Base-by-base conservation (phyloP, 2,113 vertebrate species). In the Poeciliopsis occidentalis region DNA sequence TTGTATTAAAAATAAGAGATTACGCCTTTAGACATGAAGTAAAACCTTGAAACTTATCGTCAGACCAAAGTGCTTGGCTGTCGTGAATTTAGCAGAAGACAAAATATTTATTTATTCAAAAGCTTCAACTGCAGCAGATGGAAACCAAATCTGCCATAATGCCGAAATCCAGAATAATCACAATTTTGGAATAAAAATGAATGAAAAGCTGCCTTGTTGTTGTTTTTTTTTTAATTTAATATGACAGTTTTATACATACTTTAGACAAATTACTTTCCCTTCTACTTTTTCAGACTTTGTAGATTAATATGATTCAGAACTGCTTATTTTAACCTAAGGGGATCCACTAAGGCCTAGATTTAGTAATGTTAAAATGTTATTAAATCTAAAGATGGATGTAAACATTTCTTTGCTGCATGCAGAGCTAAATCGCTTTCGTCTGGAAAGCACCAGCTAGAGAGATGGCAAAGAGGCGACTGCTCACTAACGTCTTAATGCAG, bases 391-490 rank as follows among this genome's bases (percentile, higher is more conserved):
- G 67, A 70, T 62, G 57, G 63, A 66, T 75, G 76, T 84, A 80
- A 88, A 81, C 60, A 62, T 76, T 41, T 73, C 37, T 71, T 79
- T 22, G 67, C 85, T 73, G 80, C 86, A 90, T 91, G 86, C 88
- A 82, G 82, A 85, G 76, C 76, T 75, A 69, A 67, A 84, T 72
- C 3, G 62, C 47, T 44, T 83, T 65, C 57, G 60, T 74, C 81
- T 54, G 81, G 77, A 77, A 88, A 76, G 67, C 44, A 19, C 44
- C 44, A 69, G 71, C 24, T 10, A n/a, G 5, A n/a, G 47, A 65
- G 79, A 66, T 63, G 83, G 73, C 74, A 51, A 47, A 82, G 72
- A 26, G 12, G 51, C 71, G 29, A n/a, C 66, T 78, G 67, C 66
- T 66, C 51, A 75, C 32, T 10, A 41, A 30, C 51, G 65, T 79